These are phyloP conservation scores for Protonemura montana DNA, from an alignment of 2,888 invertebrate genomes.

Conservation along the genomic window DNA sequence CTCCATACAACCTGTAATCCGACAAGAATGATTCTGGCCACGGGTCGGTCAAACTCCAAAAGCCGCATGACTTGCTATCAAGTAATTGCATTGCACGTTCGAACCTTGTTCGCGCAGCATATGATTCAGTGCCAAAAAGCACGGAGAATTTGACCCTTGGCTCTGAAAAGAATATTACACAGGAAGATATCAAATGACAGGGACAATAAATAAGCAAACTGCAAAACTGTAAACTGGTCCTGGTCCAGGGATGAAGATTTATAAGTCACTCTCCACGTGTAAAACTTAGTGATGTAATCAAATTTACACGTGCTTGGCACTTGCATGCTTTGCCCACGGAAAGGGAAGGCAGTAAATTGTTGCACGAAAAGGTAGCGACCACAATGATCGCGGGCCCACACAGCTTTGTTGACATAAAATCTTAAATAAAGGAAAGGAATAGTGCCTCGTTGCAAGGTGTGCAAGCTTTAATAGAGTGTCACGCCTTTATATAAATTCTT, in stretches of 20 bases:
- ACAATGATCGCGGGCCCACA: background rate
- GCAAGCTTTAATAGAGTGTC: background rate
- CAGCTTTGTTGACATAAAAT: background rate
- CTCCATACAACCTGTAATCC: background rate
- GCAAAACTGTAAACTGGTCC: constrained; percentile 12
- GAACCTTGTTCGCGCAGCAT: background rate
- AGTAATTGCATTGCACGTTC: background rate
- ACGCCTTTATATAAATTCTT: background rate
- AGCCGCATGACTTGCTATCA: background rate
- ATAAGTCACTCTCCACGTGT: background rate
- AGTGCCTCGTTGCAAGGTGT: background rate
- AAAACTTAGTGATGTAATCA: background rate
- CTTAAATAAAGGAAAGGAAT: background rate
- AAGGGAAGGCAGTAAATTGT: background rate
- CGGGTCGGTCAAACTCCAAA: background rate
- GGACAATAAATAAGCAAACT: constrained; percentile 2
- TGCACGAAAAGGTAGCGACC: background rate
- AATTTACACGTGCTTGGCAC: background rate
- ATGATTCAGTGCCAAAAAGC: background rate
- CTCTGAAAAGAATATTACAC: background rate
- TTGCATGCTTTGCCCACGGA: background rate
- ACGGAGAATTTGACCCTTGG: background rate
- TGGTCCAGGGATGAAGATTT: constrained; percentile 7
- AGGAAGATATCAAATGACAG: background rate
- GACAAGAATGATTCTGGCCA: background rate